These are phyloP conservation scores for Camelus dromedarius DNA, from an alignment of 2,113 vertebrate species.

Conservation along the genomic window DNA sequence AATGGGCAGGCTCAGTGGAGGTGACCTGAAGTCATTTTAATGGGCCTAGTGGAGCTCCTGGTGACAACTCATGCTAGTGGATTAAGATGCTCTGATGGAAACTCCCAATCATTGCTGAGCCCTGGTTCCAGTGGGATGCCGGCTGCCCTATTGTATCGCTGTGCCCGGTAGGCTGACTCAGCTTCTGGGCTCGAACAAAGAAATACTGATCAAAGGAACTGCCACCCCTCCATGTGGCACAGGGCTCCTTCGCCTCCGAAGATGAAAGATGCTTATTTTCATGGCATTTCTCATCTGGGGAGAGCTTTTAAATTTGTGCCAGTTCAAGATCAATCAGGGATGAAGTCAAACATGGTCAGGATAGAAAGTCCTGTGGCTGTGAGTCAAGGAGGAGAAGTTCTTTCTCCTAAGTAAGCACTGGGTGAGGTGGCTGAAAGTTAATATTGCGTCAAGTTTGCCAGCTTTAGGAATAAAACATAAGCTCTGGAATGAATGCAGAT, in stretches of 20 bases:
- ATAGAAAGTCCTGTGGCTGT: slow-evolving; percentile 13
- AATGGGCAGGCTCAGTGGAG: slow-evolving; percentile 78
- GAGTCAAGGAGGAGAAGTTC: slow-evolving; percentile 44
- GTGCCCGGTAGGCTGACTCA: slow-evolving; percentile 68
- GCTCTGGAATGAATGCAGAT: background rate
- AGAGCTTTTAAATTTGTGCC: slow-evolving; percentile 72
- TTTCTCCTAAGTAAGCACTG: slow-evolving; percentile 7
- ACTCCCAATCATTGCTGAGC: slow-evolving; percentile 65
- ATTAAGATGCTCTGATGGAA: slow-evolving; percentile 78
- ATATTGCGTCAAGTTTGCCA: background rate
- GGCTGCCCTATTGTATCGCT: slow-evolving; percentile 63
- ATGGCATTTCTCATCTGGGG: slow-evolving; percentile 61
- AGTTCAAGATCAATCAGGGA: slow-evolving; percentile 72
- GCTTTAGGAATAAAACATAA: slow-evolving; percentile 27
- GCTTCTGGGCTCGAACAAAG: slow-evolving; percentile 69
- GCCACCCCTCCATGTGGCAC: slow-evolving; percentile 70
- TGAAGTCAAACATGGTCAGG: slow-evolving; percentile 64
- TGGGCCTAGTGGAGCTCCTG: slow-evolving; percentile 69
- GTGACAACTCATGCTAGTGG: slow-evolving; percentile 77
- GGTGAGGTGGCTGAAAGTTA: background rate
- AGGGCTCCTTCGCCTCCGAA: slow-evolving; percentile 64
- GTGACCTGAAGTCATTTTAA: slow-evolving; percentile 83
- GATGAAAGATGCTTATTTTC: slow-evolving; percentile 79
- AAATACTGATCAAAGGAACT: slow-evolving; percentile 77
- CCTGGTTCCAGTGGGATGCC: slow-evolving; percentile 55